phyloP scores from a whole-genome alignment of 2,113 vertebrate species.

The Danio rerio region GRCz12tu NC_133184.1:15138001-15138500 shows the following conservation, averaged over 20 bases:
- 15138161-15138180: neutral
- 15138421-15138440: slow-evolving; percentile 29
- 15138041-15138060: too few species aligned
- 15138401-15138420: slow-evolving; percentile 44
- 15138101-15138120: neutral
- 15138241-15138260: neutral
- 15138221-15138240: neutral
- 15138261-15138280: slow-evolving; percentile 28
- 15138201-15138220: neutral
- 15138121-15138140: neutral
- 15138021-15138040: too few species aligned
- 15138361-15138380: slow-evolving; percentile 53
- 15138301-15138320: slow-evolving; percentile 44
- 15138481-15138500: slow-evolving; percentile 20
- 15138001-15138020: too few species aligned
- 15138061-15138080: too few species aligned
- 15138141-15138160: neutral
- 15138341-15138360: slow-evolving; percentile 59
- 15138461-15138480: slow-evolving; percentile 18
- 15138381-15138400: slow-evolving; percentile 55
- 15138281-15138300: slow-evolving; percentile 47
- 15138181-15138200: neutral
- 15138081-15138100: too few species aligned
- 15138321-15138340: slow-evolving; percentile 38
- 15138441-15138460: slow-evolving; percentile 25